Conservation (phyloP, 2,888 invertebrate genomes). For the Micoletzkya japonica region DNA sequence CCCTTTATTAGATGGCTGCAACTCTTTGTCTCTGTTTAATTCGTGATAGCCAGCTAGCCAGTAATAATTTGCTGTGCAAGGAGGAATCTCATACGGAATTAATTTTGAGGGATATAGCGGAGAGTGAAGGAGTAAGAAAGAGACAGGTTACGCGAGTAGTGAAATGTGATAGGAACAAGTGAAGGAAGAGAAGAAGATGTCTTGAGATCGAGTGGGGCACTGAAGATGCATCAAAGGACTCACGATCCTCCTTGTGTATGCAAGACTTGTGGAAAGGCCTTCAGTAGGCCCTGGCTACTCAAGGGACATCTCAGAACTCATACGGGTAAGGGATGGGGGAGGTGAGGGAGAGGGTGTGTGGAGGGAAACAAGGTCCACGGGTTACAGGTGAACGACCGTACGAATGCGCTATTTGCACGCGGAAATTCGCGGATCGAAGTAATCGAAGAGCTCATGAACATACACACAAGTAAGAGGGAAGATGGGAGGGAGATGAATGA, state of each 20-base stretch:
- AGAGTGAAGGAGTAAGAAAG: no score
- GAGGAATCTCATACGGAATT: no score
- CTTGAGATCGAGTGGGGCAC: conserved; percentile 42
- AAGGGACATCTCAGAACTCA: conserved; percentile 49
- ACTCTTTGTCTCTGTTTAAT: no score
- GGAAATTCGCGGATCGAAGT: conserved; percentile 47
- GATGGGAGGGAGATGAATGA: conserved; percentile 25
- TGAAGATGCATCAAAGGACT: conserved; percentile 52
- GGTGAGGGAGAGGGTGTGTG: neutral
- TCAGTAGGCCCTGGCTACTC: conserved; percentile 46
- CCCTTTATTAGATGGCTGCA: no score
- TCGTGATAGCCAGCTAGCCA: no score
- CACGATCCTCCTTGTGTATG: conserved; percentile 47
- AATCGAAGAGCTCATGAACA: conserved; percentile 47
- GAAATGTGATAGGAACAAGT: no score
- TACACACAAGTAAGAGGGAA: conserved; percentile 36
- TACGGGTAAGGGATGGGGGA: conserved; percentile 34
- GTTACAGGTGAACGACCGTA: conserved; percentile 47
- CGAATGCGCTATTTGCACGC: conserved; percentile 39
- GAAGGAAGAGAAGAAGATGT: no score
- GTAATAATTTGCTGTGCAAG: no score
- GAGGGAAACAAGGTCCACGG: neutral
- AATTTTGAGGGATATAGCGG: no score
- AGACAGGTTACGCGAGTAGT: no score
- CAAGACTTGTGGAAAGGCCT: conserved; percentile 42